Percentiles rank a stretch among this genome's conserved stretches.
Conservation (phyloP, 2,888 invertebrate species). For the Acleris literana region DNA sequence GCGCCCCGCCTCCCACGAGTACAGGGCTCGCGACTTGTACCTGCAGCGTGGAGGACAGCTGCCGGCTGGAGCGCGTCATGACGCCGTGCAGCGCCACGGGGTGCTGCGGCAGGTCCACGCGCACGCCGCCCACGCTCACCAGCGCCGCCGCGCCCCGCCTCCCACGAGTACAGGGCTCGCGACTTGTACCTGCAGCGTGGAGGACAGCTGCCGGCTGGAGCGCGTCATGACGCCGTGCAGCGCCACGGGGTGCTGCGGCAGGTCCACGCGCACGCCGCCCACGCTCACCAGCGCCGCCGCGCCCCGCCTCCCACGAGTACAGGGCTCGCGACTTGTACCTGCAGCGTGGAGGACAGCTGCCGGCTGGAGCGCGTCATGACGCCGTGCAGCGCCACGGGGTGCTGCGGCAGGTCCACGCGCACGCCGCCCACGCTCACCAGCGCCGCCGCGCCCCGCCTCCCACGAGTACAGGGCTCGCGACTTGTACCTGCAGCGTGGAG, state of each 20-base stretch:
- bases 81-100: constrained; percentile 99
- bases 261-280: constrained; percentile 95
- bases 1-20: constrained; percentile 78
- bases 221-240: constrained; percentile 99
- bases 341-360: constrained; percentile 95
- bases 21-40: constrained; percentile 56
- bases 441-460: constrained; percentile 85
- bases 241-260: constrained; percentile 99
- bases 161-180: too few species aligned
- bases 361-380: constrained; percentile 98
- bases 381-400: constrained; percentile 98
- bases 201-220: constrained; percentile 95
- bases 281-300: constrained; percentile 91
- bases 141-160: constrained; percentile 88
- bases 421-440: constrained; percentile 95
- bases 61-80: constrained; percentile 97
- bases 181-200: constrained; percentile 90
- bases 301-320: constrained; percentile 72
- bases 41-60: constrained; percentile 95
- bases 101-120: constrained; percentile 98
- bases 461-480: too few species aligned
- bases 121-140: constrained; percentile 93
- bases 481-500: constrained; percentile 91
- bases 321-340: constrained; percentile 73
- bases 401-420: constrained; percentile 98